A percentile compares a stretch with the other conserved stretches of the same genome.
Evolutionary conservation across 2,888 invertebrate species (phyloP).

Genomic region (Zele albiditarsus): DNA sequence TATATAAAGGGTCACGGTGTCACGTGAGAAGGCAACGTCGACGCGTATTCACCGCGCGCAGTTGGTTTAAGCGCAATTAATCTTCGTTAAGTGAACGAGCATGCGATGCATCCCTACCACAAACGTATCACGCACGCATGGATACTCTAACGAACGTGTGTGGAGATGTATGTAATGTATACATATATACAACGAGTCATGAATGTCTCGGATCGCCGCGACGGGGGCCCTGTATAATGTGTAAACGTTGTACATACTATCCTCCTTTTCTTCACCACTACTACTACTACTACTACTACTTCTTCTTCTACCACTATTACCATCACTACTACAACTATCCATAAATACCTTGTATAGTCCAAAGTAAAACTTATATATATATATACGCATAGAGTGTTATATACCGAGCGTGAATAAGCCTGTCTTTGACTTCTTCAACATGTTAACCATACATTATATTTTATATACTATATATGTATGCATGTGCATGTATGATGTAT

Average conservation of each 20-base stretch:
- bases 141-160: background rate
- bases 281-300: background rate
- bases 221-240: conserved; percentile 5
- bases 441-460: conserved; percentile 3
- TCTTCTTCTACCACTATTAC: background rate
- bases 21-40: conserved; percentile 62
- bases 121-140: conserved; percentile 9
- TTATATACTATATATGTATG: background rate
- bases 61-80: conserved; percentile 71
- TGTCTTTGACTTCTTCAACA: conserved; percentile 3
- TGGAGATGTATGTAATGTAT: background rate
- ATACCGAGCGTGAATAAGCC: background rate
- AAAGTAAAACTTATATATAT: background rate
- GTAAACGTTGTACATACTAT: background rate
- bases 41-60: conserved; percentile 50
- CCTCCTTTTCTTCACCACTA: background rate
- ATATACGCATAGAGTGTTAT: background rate
- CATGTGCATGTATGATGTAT: background rate
- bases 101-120: conserved; percentile 50
- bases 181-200: conserved; percentile 17
- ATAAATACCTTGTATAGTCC: background rate
- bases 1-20: conserved; percentile 49
- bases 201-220: conserved; percentile 24
- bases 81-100: conserved; percentile 71
- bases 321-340: background rate